phyloP scores from a whole-genome alignment of 2,797 vertebrate genomes.

The Pipistrellus pygmaeus region DNA sequence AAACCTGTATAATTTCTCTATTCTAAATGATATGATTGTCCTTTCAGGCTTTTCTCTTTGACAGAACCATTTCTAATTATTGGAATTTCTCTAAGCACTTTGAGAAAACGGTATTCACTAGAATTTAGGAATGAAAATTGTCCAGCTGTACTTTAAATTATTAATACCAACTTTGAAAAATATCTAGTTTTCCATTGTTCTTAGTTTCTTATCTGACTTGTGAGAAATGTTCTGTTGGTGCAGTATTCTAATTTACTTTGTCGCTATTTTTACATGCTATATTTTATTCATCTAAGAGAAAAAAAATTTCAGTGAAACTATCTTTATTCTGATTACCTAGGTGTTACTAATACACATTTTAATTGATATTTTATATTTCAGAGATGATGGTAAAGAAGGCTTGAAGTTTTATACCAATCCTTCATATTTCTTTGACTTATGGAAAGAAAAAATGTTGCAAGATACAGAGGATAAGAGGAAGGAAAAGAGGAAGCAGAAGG shows the following conservation, averaged over 20 bases:
- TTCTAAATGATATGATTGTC: background rate
- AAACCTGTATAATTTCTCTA: background rate
- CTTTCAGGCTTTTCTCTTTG: slow-evolving; percentile 60
- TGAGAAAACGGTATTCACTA: slow-evolving; percentile 44
- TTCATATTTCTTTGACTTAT: slow-evolving; percentile 98
- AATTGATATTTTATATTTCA: slow-evolving; percentile 83
- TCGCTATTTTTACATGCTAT: background rate
- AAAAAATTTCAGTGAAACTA: slow-evolving; percentile 23
- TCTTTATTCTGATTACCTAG: background rate
- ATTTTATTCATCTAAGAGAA: slow-evolving; percentile 45
- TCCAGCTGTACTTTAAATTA: slow-evolving; percentile 16
- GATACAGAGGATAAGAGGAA: slow-evolving; percentile 99
- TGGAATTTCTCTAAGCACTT: slow-evolving; percentile 49
- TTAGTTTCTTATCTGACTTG: slow-evolving; percentile 25
- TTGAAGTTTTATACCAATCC: slow-evolving; percentile 99
- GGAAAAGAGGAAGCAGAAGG: slow-evolving; percentile 98
- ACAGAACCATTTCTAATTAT: slow-evolving; percentile 60
- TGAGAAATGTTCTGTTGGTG: slow-evolving; percentile 33
- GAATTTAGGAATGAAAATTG: slow-evolving; percentile 45
- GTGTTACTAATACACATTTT: slow-evolving; percentile 41
- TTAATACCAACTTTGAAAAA: slow-evolving; percentile 44
- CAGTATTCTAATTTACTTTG: slow-evolving; percentile 48
- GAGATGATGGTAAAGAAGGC: slow-evolving; percentile 98
- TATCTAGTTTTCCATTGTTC: slow-evolving; percentile 49
- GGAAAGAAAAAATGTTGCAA: slow-evolving; percentile 99